Conservation (phyloP, 2,797 vertebrate genomes). For the Natrix natrix region DNA sequence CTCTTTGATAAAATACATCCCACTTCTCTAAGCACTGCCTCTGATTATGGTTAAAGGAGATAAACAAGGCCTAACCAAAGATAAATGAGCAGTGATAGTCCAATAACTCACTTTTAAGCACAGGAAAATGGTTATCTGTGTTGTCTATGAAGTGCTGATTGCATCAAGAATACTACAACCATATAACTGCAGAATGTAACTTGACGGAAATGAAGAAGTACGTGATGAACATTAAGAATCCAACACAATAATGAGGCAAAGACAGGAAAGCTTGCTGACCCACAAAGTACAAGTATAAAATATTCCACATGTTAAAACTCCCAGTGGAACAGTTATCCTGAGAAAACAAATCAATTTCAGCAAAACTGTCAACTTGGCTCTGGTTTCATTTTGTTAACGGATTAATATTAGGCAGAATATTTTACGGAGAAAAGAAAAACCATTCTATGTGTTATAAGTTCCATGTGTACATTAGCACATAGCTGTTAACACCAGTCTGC, state of each 20-base stretch:
- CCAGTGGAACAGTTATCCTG: constrained; percentile 57
- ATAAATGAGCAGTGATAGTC: not conserved
- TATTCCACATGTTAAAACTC: constrained; percentile 46
- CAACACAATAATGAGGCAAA: constrained; percentile 54
- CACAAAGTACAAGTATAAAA: constrained; percentile 49
- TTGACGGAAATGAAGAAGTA: constrained; percentile 41
- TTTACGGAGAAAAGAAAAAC: not conserved
- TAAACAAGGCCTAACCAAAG: not conserved
- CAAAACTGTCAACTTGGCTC: constrained; percentile 57
- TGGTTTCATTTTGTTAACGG: constrained; percentile 45
- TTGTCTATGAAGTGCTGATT: constrained; percentile 29
- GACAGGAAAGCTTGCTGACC: constrained; percentile 52
- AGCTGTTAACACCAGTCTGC: not conserved
- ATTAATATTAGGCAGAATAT: constrained; percentile 48
- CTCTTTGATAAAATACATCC: not conserved
- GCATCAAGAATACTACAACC: constrained; percentile 12
- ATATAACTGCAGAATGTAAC: constrained; percentile 15
- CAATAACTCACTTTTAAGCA: not conserved
- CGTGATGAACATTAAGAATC: constrained; percentile 50
- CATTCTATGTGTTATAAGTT: not conserved
- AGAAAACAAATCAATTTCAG: constrained; percentile 60
- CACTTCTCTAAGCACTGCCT: not conserved
- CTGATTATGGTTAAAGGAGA: not conserved
- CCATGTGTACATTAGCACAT: too few species aligned
- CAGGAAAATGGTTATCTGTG: not conserved